A percentile compares a stretch with the other conserved stretches of the same genome.
Conservation (phyloP, 2,797 vertebrate genomes). For the Tadarida brasiliensis region DNA sequence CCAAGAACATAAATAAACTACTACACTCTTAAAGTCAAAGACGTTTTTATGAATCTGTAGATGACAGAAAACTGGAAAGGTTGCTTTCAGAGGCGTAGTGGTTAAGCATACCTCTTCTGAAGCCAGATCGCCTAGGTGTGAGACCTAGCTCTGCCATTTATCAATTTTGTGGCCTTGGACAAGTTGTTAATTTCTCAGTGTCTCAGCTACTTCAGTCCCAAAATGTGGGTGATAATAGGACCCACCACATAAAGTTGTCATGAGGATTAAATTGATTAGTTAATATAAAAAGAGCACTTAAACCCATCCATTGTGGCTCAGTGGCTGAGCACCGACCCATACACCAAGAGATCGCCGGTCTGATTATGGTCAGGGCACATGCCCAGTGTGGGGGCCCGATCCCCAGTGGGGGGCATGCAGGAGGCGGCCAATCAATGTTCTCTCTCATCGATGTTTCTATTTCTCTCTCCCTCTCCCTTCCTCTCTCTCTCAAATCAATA, state of each 20-base stretch:
- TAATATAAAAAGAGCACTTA: conserved; percentile 4
- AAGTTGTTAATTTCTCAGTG: neutral
- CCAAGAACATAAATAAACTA: neutral
- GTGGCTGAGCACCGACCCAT: too few species aligned
- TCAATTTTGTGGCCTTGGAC: neutral
- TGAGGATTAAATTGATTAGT: neutral
- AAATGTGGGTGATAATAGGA: neutral
- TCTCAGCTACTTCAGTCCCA: neutral
- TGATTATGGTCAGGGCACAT: too few species aligned
- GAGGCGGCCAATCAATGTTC: too few species aligned
- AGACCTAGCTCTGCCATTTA: neutral
- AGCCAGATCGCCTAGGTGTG: neutral
- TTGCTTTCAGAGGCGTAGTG: neutral
- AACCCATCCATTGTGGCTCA: too few species aligned
- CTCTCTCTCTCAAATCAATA: too few species aligned
- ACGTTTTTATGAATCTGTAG: conserved; percentile 8
- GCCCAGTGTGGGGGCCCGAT: too few species aligned
- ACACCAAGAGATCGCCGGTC: too few species aligned
- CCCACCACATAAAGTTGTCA: neutral
- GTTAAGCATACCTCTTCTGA: neutral
- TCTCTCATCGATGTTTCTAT: too few species aligned
- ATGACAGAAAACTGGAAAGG: neutral
- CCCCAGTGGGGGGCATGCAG: too few species aligned
- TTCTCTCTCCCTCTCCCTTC: too few species aligned
- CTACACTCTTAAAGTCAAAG: neutral